A percentile compares a stretch with the other conserved stretches of the same genome.
Evolutionary conservation across 2,888 invertebrate genomes (phyloP).

Genomic region (Sicus ferrugineus): DNA sequence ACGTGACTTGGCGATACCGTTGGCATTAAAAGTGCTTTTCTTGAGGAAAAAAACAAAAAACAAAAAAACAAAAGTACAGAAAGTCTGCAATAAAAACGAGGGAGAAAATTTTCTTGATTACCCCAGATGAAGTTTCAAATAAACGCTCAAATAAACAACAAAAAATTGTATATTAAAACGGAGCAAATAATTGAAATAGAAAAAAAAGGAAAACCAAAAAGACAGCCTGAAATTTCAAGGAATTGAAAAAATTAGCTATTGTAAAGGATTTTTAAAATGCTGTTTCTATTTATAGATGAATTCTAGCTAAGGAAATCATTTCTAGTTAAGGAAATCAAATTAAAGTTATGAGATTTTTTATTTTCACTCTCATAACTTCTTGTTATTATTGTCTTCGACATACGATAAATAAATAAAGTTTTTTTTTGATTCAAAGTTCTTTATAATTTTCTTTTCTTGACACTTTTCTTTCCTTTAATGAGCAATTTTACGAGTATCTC

Average conservation of each 20-base stretch:
- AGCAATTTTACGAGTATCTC: too few species aligned
- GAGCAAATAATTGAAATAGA: not conserved
- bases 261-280: not conserved
- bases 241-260: too few species aligned
- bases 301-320: too few species aligned
- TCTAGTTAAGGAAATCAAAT: too few species aligned
- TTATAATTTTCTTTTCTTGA: too few species aligned
- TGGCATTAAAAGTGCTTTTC: constrained; percentile 32
- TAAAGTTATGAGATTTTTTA: too few species aligned
- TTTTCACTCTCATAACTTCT: too few species aligned
- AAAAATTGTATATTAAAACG: not conserved
- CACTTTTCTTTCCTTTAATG: too few species aligned
- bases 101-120: constrained; percentile 34
- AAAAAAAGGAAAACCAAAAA: not conserved
- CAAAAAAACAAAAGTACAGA: not conserved
- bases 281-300: not conserved
- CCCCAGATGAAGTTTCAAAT: constrained; percentile 31
- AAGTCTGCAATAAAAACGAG: not conserved
- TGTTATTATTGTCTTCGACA: too few species aligned
- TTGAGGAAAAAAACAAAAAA: not conserved
- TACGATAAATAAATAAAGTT: too few species aligned
- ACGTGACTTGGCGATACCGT: constrained; percentile 19
- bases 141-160: not conserved
- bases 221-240: not conserved
- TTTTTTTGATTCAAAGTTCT: too few species aligned